These are phyloP conservation scores for Sebastes vulpes DNA, from an alignment of 2,797 vertebrate species.

Conservation along the genomic window DNA sequence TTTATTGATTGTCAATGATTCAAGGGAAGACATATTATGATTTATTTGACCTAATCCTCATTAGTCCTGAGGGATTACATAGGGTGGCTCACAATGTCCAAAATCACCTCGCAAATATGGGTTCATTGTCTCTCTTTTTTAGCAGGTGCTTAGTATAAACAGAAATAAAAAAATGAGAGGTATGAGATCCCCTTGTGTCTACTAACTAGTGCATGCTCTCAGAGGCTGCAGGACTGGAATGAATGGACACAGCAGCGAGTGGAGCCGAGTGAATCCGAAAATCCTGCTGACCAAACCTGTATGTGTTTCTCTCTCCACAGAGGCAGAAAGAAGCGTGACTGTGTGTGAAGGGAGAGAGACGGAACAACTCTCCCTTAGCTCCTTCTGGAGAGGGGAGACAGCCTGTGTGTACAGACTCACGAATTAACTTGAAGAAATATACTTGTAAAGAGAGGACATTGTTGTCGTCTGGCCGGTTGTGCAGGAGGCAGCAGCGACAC, in stretches of 20 bases:
- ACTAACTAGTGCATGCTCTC: not conserved
- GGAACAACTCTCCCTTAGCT: conserved; percentile 40
- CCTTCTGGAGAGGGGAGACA: conserved; percentile 3
- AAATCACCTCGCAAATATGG: not conserved
- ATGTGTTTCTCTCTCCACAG: conserved; percentile 54
- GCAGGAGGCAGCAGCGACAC: conserved; percentile 30
- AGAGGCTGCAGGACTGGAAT: conserved; percentile 24
- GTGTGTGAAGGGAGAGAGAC: conserved; percentile 39
- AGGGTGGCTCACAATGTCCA: conserved; percentile 12
- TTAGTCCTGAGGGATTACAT: conserved; percentile 45
- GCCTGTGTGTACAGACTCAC: conserved; percentile 8
- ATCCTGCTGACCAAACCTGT: conserved; percentile 77
- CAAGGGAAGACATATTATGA: conserved; percentile 33
- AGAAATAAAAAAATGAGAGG: too few relatives aligned
- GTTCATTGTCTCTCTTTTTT: too few relatives aligned
- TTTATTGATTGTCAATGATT: not conserved
- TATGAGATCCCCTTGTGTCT: not conserved
- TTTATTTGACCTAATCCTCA: conserved; percentile 59
- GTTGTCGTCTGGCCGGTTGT: conserved; percentile 6
- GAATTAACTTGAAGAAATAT: conserved; percentile 50
- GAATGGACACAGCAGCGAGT: conserved; percentile 67
- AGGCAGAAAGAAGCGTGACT: conserved; percentile 76
- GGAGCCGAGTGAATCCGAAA: conserved; percentile 77
- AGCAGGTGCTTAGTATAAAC: too few relatives aligned
- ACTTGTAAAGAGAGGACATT: conserved; percentile 38